Evolutionary conservation across 2,888 invertebrate genomes (phyloP).

Genomic region (Dasypolia templi): DNA sequence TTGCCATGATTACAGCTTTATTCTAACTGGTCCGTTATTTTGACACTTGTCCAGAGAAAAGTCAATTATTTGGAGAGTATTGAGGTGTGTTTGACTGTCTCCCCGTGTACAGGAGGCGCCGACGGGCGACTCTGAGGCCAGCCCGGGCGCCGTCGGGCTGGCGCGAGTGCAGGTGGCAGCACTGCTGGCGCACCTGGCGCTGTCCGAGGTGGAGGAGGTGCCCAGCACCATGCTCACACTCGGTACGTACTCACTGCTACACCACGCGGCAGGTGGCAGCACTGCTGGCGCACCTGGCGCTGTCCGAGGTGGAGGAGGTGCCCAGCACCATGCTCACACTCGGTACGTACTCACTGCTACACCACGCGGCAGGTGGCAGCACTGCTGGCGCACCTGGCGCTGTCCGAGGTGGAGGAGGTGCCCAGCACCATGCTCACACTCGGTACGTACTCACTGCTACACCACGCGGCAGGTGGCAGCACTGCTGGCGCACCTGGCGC

Average conservation of each 20-base stretch:
- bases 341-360: slow-evolving; percentile 73
- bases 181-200: slow-evolving; percentile 94
- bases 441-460: slow-evolving; percentile 70
- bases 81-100: neutral
- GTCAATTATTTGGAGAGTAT: neutral
- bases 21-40: neutral
- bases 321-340: slow-evolving; percentile 82
- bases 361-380: slow-evolving; percentile 90
- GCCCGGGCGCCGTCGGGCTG: slow-evolving; percentile 90
- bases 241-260: slow-evolving; percentile 68
- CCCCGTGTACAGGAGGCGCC: slow-evolving; percentile 8
- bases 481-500: slow-evolving; percentile 94
- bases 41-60: neutral
- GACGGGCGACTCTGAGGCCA: neutral
- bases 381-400: slow-evolving; percentile 94
- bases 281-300: too few species aligned
- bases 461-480: slow-evolving; percentile 90
- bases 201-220: slow-evolving; percentile 93
- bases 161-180: slow-evolving; percentile 94
- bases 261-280: neutral
- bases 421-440: slow-evolving; percentile 92
- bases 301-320: slow-evolving; percentile 77
- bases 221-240: slow-evolving; percentile 92
- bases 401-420: slow-evolving; percentile 93
- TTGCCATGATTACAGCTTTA: neutral